These are phyloP conservation scores for Setipinna tenuifilis DNA, from an alignment of 2,797 vertebrate species.

Conservation along the genomic window DNA sequence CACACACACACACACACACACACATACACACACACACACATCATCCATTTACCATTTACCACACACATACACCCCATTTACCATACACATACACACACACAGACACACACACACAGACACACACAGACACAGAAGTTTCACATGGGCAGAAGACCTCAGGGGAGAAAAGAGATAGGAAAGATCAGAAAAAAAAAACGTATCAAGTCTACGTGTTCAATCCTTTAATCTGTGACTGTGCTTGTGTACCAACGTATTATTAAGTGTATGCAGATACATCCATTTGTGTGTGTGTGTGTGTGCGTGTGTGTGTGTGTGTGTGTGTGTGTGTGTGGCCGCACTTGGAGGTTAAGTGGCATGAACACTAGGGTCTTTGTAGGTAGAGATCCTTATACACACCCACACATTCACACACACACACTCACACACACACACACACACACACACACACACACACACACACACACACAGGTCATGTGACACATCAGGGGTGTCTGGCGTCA, in stretches of 20 bases:
- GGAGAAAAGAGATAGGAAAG: neutral
- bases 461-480: neutral
- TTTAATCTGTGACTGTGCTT: neutral
- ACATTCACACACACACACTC: neutral
- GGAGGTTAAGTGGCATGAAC: conserved; percentile 60
- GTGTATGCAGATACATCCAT: neutral
- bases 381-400: neutral
- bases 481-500: conserved; percentile 22
- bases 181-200: neutral
- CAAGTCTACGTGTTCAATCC: neutral
- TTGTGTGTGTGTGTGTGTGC: neutral
- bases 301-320: conserved; percentile 4
- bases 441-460: neutral
- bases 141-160: neutral
- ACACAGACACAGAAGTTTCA: neutral
- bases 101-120: neutral
- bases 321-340: conserved; percentile 37
- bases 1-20: too few species aligned
- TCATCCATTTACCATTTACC: too few species aligned
- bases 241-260: neutral
- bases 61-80: too few species aligned
- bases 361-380: conserved; percentile 49
- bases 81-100: too few species aligned
- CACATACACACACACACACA: too few species aligned
- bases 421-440: conserved; percentile 13